A percentile compares a stretch with the other conserved stretches of the same genome.
These are phyloP conservation scores for Melinaea marsaeus DNA, from an alignment of 2,888 invertebrate genomes.

Conservation along the genomic window DNA sequence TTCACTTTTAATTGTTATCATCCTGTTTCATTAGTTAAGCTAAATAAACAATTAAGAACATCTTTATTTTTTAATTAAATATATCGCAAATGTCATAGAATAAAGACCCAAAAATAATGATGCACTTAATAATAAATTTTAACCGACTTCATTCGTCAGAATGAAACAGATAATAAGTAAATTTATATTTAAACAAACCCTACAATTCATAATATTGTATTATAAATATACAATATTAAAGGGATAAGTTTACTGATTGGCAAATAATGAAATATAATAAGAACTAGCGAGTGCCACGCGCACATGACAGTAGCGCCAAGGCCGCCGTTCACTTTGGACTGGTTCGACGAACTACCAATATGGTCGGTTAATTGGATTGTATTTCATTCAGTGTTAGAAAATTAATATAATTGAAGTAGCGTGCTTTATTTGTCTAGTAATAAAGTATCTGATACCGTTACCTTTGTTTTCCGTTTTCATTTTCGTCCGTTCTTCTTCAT, in stretches of 20 bases:
- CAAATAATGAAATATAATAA: constrained; percentile 27
- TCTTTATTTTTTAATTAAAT: too few species aligned
- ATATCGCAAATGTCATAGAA: too few species aligned
- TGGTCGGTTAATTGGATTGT: constrained; percentile 27
- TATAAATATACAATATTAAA: background rate
- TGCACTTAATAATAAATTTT: too few species aligned
- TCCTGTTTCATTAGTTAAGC: constrained; percentile 2
- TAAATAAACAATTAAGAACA: background rate
- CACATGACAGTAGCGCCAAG: constrained; percentile 55
- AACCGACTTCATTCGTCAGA: too few species aligned
- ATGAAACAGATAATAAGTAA: too few species aligned
- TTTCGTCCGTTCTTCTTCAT: too few species aligned
- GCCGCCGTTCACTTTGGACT: constrained; percentile 56
- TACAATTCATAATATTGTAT: too few species aligned
- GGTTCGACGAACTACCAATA: constrained; percentile 60
- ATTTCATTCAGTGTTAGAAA: constrained; percentile 21
- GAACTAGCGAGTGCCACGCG: constrained; percentile 43
- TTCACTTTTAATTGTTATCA: background rate
- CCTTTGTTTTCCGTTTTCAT: too few species aligned
- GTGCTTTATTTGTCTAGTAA: background rate
- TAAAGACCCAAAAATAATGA: too few species aligned
- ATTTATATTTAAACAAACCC: too few species aligned
- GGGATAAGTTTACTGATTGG: constrained; percentile 16
- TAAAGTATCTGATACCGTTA: too few species aligned
- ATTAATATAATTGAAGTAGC: constrained; percentile 4